Evolutionary conservation across 2,888 invertebrate species (phyloP), one percentile per base, ranked within the genome.

Genomic region (Drosophila antonietae): DNA sequence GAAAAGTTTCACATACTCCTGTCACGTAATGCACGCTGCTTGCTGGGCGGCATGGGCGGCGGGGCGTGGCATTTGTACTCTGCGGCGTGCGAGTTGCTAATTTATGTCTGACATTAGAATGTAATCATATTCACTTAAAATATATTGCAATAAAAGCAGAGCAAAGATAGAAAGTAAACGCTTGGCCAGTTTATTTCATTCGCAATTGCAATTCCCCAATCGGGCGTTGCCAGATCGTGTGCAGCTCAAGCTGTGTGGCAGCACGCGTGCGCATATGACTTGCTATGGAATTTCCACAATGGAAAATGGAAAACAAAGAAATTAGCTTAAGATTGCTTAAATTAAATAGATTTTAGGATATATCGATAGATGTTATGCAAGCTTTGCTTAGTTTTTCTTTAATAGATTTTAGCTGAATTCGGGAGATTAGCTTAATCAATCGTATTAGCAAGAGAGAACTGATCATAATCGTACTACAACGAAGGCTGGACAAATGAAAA

Each of bases 101-200:
- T 84, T 84, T 88, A 84, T 84, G 88, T 73, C 75, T 80, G 83
- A 85, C 83, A 84, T 84, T 84, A 88, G 88, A 84, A 88, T 83
- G 83, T 88, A 84, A 84, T 84, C 88, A 84, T 82, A 84, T 84
- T 88, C 83, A 84, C 83, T 84, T 88, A 88, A 78, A 88, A 82
- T 85, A 82, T 20, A 57, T 39, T 12, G n/a, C 35, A 51, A 35
- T 51, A 31, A 49, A 49, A 6, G n/a, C 10, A 47, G 15, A 47
- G 15, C 2, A 15, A 23, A 15, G 23, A 47, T 31, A 31, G n/a
- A 49, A 14, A 51, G 3, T 31, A 31, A 28, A 31, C 4, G 28
- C n/a, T 49, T 49, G 31, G 2, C 6, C 49, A 18, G 5, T 18
- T 51, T n/a, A 51, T 2, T 35, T 20, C 51, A 2, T 5, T 37